Conservation (phyloP, 2,888 invertebrate species). For the Pristionchus japonicus region DNA sequence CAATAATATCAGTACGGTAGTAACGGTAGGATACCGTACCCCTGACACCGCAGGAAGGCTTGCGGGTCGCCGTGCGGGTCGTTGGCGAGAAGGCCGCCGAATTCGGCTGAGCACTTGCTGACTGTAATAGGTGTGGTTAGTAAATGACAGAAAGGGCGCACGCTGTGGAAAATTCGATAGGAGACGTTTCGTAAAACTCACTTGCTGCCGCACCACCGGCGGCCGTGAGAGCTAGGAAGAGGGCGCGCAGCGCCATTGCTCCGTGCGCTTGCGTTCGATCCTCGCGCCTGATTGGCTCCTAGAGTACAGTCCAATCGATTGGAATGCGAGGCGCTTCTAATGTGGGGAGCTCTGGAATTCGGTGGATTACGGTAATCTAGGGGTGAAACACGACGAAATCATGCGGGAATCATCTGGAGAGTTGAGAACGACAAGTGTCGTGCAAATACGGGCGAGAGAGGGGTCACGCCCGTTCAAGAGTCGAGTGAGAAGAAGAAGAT, state of each 20-base stretch:
- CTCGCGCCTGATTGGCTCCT: not conserved
- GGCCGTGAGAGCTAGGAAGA: not conserved
- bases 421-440: not conserved
- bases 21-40: constrained; percentile 54
- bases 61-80: constrained; percentile 68
- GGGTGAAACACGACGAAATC: not conserved
- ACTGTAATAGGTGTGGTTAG: not conserved
- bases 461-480: constrained; percentile 34
- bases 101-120: constrained; percentile 49
- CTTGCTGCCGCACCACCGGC: constrained; percentile 10
- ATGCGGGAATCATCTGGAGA: constrained; percentile 22
- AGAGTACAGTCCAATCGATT: not conserved
- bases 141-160: not conserved
- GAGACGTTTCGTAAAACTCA: constrained; percentile 7
- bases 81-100: constrained; percentile 68
- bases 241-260: constrained; percentile 41
- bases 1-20: not conserved
- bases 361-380: not conserved
- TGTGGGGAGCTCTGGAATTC: not conserved
- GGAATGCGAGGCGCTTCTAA: not conserved
- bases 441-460: not conserved
- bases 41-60: constrained; percentile 70
- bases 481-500: not conserved
- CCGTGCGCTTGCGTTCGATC: not conserved
- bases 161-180: constrained; percentile 14